These are phyloP conservation scores for Lithobates pipiens DNA, from an alignment of 2,797 vertebrate genomes.

Conservation along the genomic window DNA sequence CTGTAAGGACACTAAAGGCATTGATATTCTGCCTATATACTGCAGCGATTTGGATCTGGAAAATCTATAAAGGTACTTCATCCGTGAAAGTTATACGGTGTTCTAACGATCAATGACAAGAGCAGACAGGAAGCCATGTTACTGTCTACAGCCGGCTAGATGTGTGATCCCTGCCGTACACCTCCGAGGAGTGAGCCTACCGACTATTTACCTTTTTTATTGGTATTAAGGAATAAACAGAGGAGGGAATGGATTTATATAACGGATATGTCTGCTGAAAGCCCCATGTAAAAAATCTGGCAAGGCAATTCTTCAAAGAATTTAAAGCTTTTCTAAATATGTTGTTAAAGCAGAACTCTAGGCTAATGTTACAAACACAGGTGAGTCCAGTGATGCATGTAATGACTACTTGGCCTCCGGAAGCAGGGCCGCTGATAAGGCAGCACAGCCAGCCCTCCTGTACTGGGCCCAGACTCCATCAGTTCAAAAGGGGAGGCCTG, in stretches of 20 bases:
- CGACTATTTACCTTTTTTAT: slow-evolving; percentile 7
- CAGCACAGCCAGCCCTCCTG: too few species aligned
- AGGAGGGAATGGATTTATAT: neutral
- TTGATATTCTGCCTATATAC: slow-evolving; percentile 54
- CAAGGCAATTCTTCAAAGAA: neutral
- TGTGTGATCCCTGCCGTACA: neutral
- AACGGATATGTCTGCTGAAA: neutral
- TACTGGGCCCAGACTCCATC: too few species aligned
- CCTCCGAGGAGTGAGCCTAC: neutral
- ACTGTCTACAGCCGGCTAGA: slow-evolving; percentile 10
- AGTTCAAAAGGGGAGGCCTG: too few species aligned
- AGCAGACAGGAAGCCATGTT: slow-evolving; percentile 28
- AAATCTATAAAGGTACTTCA: slow-evolving; percentile 53
- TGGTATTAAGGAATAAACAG: slow-evolving; percentile 17
- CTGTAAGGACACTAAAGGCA: slow-evolving; percentile 54
- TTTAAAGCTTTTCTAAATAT: neutral
- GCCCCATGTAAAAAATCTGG: neutral
- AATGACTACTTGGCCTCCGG: too few species aligned
- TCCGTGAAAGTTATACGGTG: slow-evolving; percentile 27
- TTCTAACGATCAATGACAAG: slow-evolving; percentile 41
- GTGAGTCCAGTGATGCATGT: too few species aligned
- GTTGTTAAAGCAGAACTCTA: neutral
- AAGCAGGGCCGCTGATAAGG: too few species aligned
- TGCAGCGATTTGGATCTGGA: slow-evolving; percentile 44
- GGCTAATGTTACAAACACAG: too few species aligned